A percentile compares a stretch with the other conserved stretches of the same genome.
Conservation (phyloP, 2,888 invertebrate species). For the Mesochorus sp. region DNA sequence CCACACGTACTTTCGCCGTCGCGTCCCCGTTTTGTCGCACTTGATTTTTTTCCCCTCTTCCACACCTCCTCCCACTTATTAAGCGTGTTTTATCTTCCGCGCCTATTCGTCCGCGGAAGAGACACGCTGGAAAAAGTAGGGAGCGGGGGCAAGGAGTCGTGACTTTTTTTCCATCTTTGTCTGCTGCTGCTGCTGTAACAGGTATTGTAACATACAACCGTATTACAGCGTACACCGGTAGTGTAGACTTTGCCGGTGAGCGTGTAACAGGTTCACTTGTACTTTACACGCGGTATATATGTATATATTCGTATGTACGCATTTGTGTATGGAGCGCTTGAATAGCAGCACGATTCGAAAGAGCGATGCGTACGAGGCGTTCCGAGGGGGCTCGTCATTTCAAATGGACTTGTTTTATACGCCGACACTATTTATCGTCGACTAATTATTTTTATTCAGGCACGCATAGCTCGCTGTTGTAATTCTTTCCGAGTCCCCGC, state of each 20-base stretch:
- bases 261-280: conserved; percentile 61
- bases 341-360: not conserved
- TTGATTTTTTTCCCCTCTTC: conserved; percentile 48
- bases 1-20: conserved; percentile 70
- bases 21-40: conserved; percentile 56
- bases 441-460: not conserved
- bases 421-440: not conserved
- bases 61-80: conserved; percentile 39
- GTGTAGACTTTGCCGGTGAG: conserved; percentile 51
- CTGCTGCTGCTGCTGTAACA: conserved; percentile 59
- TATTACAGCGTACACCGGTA: conserved; percentile 61
- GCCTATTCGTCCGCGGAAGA: conserved; percentile 50
- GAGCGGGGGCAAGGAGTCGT: conserved; percentile 16
- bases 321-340: no score
- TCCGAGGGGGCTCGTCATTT: not conserved
- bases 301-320: no score
- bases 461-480: no score
- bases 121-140: conserved; percentile 1
- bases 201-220: conserved; percentile 58
- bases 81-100: conserved; percentile 38
- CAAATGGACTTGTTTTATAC: not conserved
- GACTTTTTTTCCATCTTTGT: conserved; percentile 49
- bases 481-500: no score
- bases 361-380: not conserved
- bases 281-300: not conserved